Evolutionary conservation across 2,888 invertebrate genomes (phyloP), one percentile per base, ranked within the genome.

Genomic region (Elmis aenea): DNA sequence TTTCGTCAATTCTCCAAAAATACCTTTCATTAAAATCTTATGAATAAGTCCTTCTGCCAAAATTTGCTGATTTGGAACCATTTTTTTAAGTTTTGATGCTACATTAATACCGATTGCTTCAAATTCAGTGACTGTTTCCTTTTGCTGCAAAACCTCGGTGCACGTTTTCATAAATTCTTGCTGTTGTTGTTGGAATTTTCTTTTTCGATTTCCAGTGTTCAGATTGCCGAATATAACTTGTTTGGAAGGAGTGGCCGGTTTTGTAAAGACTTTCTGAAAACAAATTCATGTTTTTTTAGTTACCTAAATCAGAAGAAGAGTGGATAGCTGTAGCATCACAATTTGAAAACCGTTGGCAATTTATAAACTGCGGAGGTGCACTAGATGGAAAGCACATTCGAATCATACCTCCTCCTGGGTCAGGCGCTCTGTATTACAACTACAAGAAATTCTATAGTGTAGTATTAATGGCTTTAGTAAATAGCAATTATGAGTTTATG

Each of bases 361-460:
- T 50, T 18, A 30, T 42, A 24, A 42, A 50, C 26, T 48, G 51
- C 31, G 13, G 47, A 33, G 54, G 52, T 11, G 49, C 52, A 13
- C 38, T 55, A 27, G 53, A n/a, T n/a, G n/a, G n/a, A n/a, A n/a
- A n/a, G n/a, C n/a, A n/a, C n/a, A n/a, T n/a, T n/a, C n/a, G n/a
- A 55, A 22, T 46, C 52, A 40, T 51, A 28, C 45, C 50, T 30
- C 45, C 45, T 5, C 26, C 38, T 9, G 40, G 48, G 32, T 50
- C 50, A 12, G 56, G 52, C 15, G 37, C 48, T 4, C 39, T 50
- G 16, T 58, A 42, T 46, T 52, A 51, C 32, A 60, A 59, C 36
- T 60, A 59, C 33, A 60, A 59, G 46, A 14, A 33, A 12, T 34
- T 29, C 15, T 41, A 45, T 20, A 48, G 45, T 33, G 26, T 46